Conservation (phyloP, 2,888 invertebrate genomes). For the Drosophila leonis region DNA sequence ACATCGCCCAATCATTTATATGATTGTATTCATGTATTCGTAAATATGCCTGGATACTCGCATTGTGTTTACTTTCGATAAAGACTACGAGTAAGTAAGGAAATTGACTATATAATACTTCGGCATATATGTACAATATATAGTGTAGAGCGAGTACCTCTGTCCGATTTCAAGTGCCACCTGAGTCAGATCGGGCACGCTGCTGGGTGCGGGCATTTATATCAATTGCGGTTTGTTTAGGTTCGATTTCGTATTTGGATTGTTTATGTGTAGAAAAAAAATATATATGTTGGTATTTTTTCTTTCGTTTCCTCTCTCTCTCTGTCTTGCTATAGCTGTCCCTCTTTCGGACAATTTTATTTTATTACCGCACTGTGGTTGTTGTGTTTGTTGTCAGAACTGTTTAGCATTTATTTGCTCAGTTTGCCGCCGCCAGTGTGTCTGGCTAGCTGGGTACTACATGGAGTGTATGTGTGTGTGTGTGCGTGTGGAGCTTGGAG, state of each 20-base stretch:
- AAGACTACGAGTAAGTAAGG: slow-evolving; percentile 56
- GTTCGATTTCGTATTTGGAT: slow-evolving; percentile 71
- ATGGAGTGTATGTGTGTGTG: neutral
- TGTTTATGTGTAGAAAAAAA: slow-evolving; percentile 62
- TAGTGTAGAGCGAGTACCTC: slow-evolving; percentile 6
- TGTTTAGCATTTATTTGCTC: slow-evolving; percentile 75
- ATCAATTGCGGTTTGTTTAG: slow-evolving; percentile 74
- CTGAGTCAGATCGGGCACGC: slow-evolving; percentile 50
- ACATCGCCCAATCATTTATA: slow-evolving; percentile 57
- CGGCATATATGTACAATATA: slow-evolving; percentile 16
- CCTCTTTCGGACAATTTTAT: slow-evolving; percentile 49
- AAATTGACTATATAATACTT: slow-evolving; percentile 68
- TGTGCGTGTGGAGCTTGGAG: neutral
- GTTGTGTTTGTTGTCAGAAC: slow-evolving; percentile 49
- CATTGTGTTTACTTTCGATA: slow-evolving; percentile 74
- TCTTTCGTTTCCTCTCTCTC: slow-evolving; percentile 23
- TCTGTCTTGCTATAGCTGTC: neutral
- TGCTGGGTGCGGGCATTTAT: slow-evolving; percentile 22
- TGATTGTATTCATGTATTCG: slow-evolving; percentile 37
- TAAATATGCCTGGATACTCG: slow-evolving; percentile 18
- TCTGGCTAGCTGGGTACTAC: slow-evolving; percentile 55
- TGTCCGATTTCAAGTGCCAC: slow-evolving; percentile 66
- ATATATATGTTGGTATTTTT: slow-evolving; percentile 40
- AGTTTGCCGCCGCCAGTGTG: slow-evolving; percentile 73
- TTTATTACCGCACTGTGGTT: slow-evolving; percentile 61